Evolutionary conservation across 2,888 invertebrate genomes (phyloP), one percentile per base, ranked within the genome.

Genomic region (Alsophila aescularia): DNA sequence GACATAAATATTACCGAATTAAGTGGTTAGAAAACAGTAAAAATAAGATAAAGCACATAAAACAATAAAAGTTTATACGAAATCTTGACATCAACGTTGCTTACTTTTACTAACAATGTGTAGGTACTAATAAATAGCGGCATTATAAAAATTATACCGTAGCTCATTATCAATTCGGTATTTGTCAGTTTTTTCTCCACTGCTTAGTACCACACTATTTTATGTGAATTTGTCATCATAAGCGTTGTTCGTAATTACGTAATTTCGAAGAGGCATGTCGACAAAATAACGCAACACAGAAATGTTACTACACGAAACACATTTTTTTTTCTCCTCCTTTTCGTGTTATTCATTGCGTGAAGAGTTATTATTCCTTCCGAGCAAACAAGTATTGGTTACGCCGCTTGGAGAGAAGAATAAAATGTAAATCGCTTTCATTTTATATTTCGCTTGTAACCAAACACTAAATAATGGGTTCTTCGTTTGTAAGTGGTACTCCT

Each of bases 231-330:
- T 42, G n/a, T n/a, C n/a, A 53, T 37, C 53, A 32, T 53, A 48
- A 53, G 21, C 48, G 53, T 37, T 48, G 72, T 67, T 66, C 66
- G n/a, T 71, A 72, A 77, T 73, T 75, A 72, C 71, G 75, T 64
- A 78, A 77, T 77, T 73, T 74, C 60, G 68, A n/a, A n/a, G n/a
- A n/a, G n/a, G n/a, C n/a, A n/a, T 69, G 73, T 71, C 73, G 66
- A 63, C n/a, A n/a, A 69, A 41, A 61, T 70, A 71, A 73, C 67
- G 64, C 65, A 67, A 59, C 58, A 59, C 60, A 65, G 67, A 70
- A 71, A 72, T 77, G 73, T 71, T 77, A 77, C 80, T 74, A 75
- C 66, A 66, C 64, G 70, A 48, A 37, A 48, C 67, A 57, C 64
- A 58, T 64, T 62, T 63, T 58, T n/a, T n/a, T 48, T 42, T 65